Evolutionary conservation across 2,113 vertebrate genomes (phyloP), one percentile per base, ranked within the genome.

Genomic region (Gobio gobio): DNA sequence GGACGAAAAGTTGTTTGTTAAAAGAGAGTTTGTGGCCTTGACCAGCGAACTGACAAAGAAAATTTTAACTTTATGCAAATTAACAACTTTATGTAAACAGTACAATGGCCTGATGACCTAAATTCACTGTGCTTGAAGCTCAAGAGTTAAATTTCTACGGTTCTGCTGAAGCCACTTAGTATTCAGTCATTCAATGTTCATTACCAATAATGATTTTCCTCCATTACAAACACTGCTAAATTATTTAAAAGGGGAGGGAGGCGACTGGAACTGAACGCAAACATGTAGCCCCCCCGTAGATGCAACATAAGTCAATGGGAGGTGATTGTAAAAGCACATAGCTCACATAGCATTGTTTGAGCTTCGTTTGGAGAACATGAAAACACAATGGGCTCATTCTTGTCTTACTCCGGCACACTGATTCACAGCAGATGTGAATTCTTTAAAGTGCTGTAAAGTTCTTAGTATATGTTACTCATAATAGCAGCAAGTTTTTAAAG

Each of bases 401-500:
- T 63, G 87, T 79, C 56, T 36, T 78, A 83, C 77, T 22, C 29
- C 14, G 58, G 33, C 75, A 29, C 40, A 77, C 85, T 87, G 84
- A 74, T 83, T 89, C 51, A 63, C 68, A 83, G 64, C 86, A 88
- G 82, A 89, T 88, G 86, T 83, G 86, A 40, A 74, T 79, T 79
- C 85, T 85, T 83, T 85, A 86, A 86, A 86, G 81, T 83, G 81
- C 63, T 74, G 74, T 86, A 36, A 73, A 63, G 13, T 59, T 74
- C 61, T 75, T 63, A 43, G 66, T 68, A 59, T 83, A 12, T 58
- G 61, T 83, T 82, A 79, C 73, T 76, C n/a, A n/a, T 54, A 73
- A 79, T 86, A 79, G 68, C 84, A 83, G 81, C 33, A n/a, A 29
- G 29, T 29, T 29, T 29, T 29, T 29, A 29, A 29, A 29, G 29